phyloP scores from a whole-genome alignment of 1,140 invertebrate species.

The Melanaphis sacchari region DNA sequence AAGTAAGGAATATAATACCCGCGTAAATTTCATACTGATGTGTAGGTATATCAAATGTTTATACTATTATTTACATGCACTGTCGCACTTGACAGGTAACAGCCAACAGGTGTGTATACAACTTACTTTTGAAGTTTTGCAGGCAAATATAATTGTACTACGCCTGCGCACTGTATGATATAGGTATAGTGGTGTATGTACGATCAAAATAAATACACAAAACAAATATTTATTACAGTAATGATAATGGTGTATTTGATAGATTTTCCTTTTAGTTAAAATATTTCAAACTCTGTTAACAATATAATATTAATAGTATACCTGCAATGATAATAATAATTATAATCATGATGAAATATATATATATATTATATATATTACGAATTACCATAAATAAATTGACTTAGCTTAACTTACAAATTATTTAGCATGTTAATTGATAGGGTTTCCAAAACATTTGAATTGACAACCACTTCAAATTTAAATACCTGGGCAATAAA shows the following conservation, averaged over 20 bases:
- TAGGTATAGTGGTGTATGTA: background rate
- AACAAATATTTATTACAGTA: background rate
- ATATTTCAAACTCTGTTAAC: slow-evolving; percentile 32
- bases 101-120: no score
- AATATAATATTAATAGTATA: slow-evolving; percentile 15
- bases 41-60: background rate
- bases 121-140: no score
- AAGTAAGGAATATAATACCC: no score
- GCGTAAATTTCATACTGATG: no score
- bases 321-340: slow-evolving; percentile 37
- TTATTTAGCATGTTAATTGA: slow-evolving; percentile 32
- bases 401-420: slow-evolving; percentile 41
- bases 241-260: slow-evolving; percentile 17
- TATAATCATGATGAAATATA: background rate
- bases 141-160: no score
- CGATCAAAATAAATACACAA: background rate
- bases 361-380: background rate
- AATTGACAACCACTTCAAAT: slow-evolving; percentile 35
- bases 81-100: no score
- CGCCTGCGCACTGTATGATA: background rate
- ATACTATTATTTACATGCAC: no score
- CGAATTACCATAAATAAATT: slow-evolving; percentile 46
- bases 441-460: slow-evolving; percentile 40
- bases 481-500: background rate
- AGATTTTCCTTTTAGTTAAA: slow-evolving; percentile 21